phyloP scores from a whole-genome alignment of 1,140 invertebrate species.

The Reticulitermes speratus region DNA sequence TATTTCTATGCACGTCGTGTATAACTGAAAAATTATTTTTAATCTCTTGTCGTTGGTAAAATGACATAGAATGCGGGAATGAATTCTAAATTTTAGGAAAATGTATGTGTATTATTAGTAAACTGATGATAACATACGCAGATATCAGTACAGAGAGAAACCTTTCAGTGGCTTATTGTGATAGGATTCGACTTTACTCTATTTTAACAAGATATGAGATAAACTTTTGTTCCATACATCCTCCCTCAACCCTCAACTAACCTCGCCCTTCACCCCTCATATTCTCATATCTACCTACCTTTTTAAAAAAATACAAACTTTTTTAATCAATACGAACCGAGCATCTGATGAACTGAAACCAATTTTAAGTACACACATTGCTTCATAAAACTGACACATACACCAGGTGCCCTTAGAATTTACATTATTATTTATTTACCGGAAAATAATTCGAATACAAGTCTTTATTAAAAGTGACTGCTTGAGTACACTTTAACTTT shows the following conservation, averaged over 20 bases:
- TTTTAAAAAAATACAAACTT: not conserved
- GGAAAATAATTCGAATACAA: not conserved
- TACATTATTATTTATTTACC: not conserved
- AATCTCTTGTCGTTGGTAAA: not conserved
- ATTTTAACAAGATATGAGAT: slow-evolving; percentile 6
- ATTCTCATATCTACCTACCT: not conserved
- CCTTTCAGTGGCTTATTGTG: not conserved
- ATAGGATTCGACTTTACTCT: not conserved
- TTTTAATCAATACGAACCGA: slow-evolving; percentile 11
- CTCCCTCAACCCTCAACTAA: not conserved
- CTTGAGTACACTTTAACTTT: not conserved
- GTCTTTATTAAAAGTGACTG: not conserved
- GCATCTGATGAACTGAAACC: not conserved
- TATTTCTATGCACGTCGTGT: not conserved
- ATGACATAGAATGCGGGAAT: no score
- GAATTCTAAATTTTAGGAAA: no score
- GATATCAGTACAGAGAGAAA: not conserved
- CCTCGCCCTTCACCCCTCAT: not conserved
- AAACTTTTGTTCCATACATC: not conserved
- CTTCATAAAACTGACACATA: not conserved
- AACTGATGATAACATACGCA: no score
- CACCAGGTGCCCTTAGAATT: not conserved
- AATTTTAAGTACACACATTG: not conserved
- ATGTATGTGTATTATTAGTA: no score
- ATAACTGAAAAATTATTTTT: not conserved